Conservation (phyloP, 2,113 vertebrate species). For the Tonatia bakeri region DNA sequence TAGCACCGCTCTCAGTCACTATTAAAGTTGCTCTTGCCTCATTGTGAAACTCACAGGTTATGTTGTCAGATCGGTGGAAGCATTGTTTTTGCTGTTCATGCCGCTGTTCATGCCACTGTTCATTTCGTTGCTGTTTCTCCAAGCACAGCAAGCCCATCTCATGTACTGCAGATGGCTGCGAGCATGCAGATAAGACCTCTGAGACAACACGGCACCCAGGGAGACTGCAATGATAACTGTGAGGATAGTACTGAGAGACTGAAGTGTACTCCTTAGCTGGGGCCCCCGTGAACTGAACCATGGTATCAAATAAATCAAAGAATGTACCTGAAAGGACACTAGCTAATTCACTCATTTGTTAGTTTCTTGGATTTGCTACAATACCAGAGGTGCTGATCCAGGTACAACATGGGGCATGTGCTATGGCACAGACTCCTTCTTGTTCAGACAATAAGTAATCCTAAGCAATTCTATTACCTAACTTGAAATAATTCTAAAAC, state of each 20-base stretch:
- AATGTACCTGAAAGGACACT: neutral
- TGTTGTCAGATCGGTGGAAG: neutral
- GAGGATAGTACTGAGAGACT: neutral
- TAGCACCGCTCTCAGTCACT: neutral
- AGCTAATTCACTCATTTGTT: neutral
- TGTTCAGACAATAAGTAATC: neutral
- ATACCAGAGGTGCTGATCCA: neutral
- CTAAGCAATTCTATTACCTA: neutral
- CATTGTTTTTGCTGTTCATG: too few species aligned
- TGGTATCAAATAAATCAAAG: neutral
- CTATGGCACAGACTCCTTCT: neutral
- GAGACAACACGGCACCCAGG: neutral
- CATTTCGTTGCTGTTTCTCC: neutral
- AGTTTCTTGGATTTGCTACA: neutral
- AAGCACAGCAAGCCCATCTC: neutral
- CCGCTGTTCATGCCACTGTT: too few species aligned
- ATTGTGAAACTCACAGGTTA: neutral
- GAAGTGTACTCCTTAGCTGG: neutral
- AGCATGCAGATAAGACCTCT: neutral
- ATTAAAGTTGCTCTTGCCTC: neutral
- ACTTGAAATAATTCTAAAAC: neutral
- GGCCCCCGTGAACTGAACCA: neutral
- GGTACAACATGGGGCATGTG: neutral
- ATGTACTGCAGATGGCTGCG: neutral
- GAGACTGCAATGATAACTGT: neutral